phyloP scores from a whole-genome alignment of 2,888 invertebrate species.

The Cataglyphis albicans region DNA sequence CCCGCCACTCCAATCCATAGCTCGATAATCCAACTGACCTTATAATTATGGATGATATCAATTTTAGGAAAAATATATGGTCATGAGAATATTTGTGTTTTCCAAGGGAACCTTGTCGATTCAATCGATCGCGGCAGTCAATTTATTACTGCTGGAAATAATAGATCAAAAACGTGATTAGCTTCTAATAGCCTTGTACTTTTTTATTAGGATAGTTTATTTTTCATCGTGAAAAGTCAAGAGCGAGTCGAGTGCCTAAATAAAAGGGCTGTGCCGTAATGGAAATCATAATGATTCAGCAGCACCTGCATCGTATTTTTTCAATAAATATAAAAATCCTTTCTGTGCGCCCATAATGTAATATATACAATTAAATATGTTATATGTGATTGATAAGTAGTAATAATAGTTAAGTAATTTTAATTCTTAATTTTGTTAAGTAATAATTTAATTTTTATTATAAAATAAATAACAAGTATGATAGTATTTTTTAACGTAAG shows the following conservation, averaged over 20 bases:
- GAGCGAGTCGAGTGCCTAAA: conserved; percentile 44
- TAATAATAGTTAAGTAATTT: too few relatives aligned
- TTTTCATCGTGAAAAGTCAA: background rate
- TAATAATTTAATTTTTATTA: background rate
- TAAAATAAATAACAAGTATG: background rate
- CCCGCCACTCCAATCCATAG: conserved; percentile 1
- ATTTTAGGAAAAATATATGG: conserved; percentile 27
- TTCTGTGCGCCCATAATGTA: background rate
- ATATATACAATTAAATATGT: background rate
- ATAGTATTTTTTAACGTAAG: background rate
- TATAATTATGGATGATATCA: conserved; percentile 42
- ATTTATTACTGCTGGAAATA: conserved; percentile 28
- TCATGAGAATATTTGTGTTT: conserved; percentile 38
- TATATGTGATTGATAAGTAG: background rate
- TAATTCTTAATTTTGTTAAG: too few relatives aligned
- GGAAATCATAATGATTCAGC: conserved; percentile 56
- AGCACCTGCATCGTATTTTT: conserved; percentile 26
- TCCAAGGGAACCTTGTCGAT: conserved; percentile 21
- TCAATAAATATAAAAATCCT: conserved; percentile 8
- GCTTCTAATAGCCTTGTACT: conserved; percentile 46
- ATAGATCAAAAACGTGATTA: conserved; percentile 54
- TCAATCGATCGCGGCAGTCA: conserved; percentile 15
- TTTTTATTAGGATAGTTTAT: conserved; percentile 21
- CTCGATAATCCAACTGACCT: conserved; percentile 28
- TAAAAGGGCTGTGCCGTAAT: conserved; percentile 27